Evolutionary conservation across 2,797 vertebrate species (phyloP), one percentile per base, ranked within the genome.

Genomic region (Lerista edwardsae): DNA sequence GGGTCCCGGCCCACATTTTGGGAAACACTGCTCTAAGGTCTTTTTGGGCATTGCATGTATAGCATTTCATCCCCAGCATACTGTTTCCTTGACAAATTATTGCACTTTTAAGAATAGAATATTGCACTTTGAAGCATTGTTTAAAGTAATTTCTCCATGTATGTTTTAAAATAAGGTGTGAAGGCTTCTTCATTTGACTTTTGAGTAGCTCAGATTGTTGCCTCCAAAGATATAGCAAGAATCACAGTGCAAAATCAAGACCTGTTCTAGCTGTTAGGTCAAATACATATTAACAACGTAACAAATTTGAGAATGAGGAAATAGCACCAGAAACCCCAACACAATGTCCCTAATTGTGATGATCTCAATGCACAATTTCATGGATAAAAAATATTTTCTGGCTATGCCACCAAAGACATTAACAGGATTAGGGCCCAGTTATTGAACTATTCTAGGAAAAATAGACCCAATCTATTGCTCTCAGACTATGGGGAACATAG

Each of bases 401-500:
- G 10, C 17, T 59, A 81, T 15, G n/a, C 25, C 17, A 39, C 68
- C 72, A 10, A 2, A 7, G 6, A 41, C 6, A 27, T 64, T 15
- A n/a, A 64, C 36, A 80, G 79, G 19, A 29, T 29, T 14, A 59
- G 10, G 6, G 17, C 21, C 31, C 36, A 57, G 65, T 61, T 44
- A 72, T 10, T 81, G 23, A 81, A 4, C 36, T 41, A 34, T 71
- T 71, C 55, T 2, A 15, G 29, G n/a, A 47, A 34, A 39, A 73
- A 47, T 47, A 47, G 61, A 67, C 17, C 8, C 19, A 11, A 10
- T 19, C 15, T 25, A 47, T 47, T 47, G 47, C 76, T 23, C 73
- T 71, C 74, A 19, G 75, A 25, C 67, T 81, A 80, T n/a, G n/a
- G n/a, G n/a, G n/a, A 83, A 47, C 44, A 79, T 55, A 31, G 80